These are phyloP conservation scores for Synchiropus splendidus DNA, from an alignment of 2,113 vertebrate genomes.

Conservation along the genomic window DNA sequence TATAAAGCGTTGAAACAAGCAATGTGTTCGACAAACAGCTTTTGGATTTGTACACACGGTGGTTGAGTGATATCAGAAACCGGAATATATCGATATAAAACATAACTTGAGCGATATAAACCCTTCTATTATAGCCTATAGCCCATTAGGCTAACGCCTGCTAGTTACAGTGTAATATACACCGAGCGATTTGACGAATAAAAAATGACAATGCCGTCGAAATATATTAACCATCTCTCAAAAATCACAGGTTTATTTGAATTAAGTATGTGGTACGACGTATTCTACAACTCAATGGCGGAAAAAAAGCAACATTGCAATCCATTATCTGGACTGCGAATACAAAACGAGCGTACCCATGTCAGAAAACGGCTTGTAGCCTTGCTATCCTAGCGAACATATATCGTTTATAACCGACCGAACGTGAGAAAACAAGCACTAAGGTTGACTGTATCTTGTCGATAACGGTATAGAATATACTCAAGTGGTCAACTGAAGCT, in stretches of 20 bases:
- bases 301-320: neutral
- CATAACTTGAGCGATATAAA: neutral
- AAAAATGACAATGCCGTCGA: neutral
- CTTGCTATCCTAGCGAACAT: constrained; percentile 49
- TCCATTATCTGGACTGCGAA: neutral
- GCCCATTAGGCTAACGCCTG: neutral
- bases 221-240: too few species aligned
- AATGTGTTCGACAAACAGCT: too few species aligned
- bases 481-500: neutral
- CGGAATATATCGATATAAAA: too few species aligned
- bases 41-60: neutral
- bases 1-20: too few species aligned
- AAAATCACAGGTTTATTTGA: too few species aligned
- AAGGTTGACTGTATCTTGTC: too few species aligned
- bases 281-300: too few species aligned
- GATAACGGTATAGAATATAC: too few species aligned
- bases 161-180: neutral
- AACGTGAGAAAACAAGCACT: too few species aligned
- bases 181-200: neutral
- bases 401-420: constrained; percentile 10
- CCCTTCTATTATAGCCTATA: neutral
- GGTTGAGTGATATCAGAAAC: too few species aligned
- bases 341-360: constrained; percentile 46
- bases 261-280: too few species aligned
- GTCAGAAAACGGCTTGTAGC: constrained; percentile 19